A percentile compares a stretch with the other conserved stretches of the same genome.
Conservation (phyloP, 2,113 vertebrate genomes). For the Vanacampus margaritifer region DNA sequence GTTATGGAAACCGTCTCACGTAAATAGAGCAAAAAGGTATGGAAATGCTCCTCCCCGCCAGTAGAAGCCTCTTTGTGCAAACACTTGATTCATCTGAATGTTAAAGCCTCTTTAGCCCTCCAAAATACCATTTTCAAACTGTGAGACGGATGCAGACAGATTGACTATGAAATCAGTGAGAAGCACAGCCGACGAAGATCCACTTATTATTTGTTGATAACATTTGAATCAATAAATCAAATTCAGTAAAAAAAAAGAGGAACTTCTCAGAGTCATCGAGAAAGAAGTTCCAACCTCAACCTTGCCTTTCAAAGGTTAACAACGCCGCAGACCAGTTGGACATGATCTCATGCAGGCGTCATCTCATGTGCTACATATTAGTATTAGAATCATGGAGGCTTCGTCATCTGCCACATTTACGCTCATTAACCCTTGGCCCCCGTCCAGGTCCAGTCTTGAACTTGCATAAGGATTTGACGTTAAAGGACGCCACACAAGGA, state of each 20-base stretch:
- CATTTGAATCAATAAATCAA: neutral
- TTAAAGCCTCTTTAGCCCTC: slow-evolving; percentile 32
- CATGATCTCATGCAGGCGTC: slow-evolving; percentile 33
- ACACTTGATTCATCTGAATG: slow-evolving; percentile 34
- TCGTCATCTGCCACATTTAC: slow-evolving; percentile 30
- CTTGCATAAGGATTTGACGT: slow-evolving; percentile 22
- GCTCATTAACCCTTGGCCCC: slow-evolving; percentile 33
- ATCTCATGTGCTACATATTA: slow-evolving; percentile 6
- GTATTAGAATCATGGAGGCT: slow-evolving; percentile 30
- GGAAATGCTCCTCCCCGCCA: slow-evolving; percentile 15
- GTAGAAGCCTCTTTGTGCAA: slow-evolving; percentile 24
- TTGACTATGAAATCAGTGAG: slow-evolving; percentile 16
- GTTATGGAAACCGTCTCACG: slow-evolving; percentile 57
- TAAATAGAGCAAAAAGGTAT: slow-evolving; percentile 17
- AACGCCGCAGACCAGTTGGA: slow-evolving; percentile 16
- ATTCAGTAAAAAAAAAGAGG: neutral
- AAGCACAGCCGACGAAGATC: slow-evolving; percentile 3
- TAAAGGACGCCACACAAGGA: slow-evolving; percentile 10
- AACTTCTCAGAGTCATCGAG: neutral
- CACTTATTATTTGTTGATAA: neutral
- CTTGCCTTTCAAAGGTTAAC: slow-evolving; percentile 34
- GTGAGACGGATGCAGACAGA: slow-evolving; percentile 16
- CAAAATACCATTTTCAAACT: slow-evolving; percentile 38
- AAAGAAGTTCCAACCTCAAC: neutral
- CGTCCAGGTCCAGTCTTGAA: slow-evolving; percentile 9